These are phyloP conservation scores for Ammodramus savannarum DNA, from an alignment of 2,113 vertebrate genomes.

Conservation along the genomic window DNA sequence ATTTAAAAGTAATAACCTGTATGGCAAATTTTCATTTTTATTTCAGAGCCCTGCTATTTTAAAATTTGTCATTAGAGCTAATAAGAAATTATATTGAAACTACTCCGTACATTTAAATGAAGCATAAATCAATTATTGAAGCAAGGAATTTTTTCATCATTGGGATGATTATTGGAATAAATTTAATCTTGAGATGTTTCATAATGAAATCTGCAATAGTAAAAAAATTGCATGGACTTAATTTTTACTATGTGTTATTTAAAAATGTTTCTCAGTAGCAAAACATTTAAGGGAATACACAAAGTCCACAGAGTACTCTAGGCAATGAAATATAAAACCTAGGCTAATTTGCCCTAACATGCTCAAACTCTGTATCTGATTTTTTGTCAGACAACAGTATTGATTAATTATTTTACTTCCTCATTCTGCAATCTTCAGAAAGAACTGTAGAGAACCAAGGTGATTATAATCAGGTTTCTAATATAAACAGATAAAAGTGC, in stretches of 20 bases:
- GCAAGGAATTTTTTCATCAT: constrained; percentile 81
- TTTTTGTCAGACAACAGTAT: not conserved
- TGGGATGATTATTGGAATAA: constrained; percentile 82
- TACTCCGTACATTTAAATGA: constrained; percentile 82
- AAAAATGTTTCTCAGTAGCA: constrained; percentile 32
- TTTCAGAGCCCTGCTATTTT: constrained; percentile 78
- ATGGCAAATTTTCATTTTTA: constrained; percentile 82
- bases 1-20: constrained; percentile 85
- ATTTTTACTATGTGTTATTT: constrained; percentile 65
- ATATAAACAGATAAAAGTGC: not conserved
- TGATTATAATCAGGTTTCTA: not conserved
- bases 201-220: constrained; percentile 75
- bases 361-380: constrained; percentile 18
- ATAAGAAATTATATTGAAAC: constrained; percentile 83
- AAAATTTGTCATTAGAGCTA: constrained; percentile 81
- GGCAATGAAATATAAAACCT: constrained; percentile 17
- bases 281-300: constrained; percentile 35
- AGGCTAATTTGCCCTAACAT: not conserved
- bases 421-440: not conserved
- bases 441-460: not conserved
- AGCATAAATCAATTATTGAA: constrained; percentile 86
- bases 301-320: not conserved
- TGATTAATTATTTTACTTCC: constrained; percentile 35
- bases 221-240: constrained; percentile 66
- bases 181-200: constrained; percentile 77